A percentile compares a stretch with the other conserved stretches of the same genome.
These are phyloP conservation scores for Martes martes DNA, from an alignment of 2,113 vertebrate species.

Conservation along the genomic window DNA sequence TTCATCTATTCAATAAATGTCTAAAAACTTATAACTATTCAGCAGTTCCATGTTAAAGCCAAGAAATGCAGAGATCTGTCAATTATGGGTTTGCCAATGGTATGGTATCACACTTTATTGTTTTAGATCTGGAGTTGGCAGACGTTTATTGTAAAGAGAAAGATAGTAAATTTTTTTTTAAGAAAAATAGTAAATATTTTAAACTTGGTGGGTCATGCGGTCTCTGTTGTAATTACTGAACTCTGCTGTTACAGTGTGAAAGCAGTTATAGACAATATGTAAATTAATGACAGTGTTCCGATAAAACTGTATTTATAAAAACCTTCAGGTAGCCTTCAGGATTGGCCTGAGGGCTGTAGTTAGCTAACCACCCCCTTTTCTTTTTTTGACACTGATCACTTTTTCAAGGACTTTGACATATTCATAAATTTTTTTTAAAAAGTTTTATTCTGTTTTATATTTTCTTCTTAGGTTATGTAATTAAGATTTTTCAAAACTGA, in stretches of 20 bases:
- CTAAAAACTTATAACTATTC: neutral
- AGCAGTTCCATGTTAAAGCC: neutral
- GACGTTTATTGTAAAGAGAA: neutral
- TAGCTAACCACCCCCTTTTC: neutral
- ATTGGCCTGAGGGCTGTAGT: neutral
- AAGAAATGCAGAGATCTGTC: neutral
- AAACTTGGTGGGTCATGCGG: neutral
- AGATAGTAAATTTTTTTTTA: neutral
- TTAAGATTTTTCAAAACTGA: neutral
- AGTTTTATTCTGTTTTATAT: neutral
- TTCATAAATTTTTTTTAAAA: neutral
- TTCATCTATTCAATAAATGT: neutral
- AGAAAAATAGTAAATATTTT: neutral
- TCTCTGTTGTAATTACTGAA: neutral
- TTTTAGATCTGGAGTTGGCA: neutral
- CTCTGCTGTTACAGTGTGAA: neutral
- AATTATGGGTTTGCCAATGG: neutral
- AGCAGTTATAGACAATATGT: neutral
- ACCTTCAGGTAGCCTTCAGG: neutral
- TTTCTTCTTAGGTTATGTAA: neutral
- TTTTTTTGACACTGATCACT: neutral
- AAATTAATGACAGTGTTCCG: neutral
- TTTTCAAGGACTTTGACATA: slow-evolving; percentile 6
- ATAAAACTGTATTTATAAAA: neutral
- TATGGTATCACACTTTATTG: neutral